phyloP scores from a whole-genome alignment of 1,140 invertebrate genomes.

The Drosophila littoralis region DNA sequence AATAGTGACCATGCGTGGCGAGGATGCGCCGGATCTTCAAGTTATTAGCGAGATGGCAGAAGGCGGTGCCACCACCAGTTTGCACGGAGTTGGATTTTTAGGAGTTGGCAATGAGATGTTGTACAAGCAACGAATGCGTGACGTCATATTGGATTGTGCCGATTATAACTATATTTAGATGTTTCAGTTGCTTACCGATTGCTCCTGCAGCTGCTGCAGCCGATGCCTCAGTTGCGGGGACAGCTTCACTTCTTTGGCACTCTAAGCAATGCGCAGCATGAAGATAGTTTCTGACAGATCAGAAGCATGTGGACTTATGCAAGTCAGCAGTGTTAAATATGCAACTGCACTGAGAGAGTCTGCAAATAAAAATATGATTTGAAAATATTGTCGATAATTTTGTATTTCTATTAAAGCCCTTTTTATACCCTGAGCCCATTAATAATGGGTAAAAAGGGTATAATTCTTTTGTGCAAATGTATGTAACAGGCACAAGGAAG shows the following conservation, averaged over 20 bases:
- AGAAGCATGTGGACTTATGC: constrained; percentile 74
- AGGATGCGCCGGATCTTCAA: constrained; percentile 20
- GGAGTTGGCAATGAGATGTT: constrained; percentile 41
- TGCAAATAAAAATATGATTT: constrained; percentile 16
- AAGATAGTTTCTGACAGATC: constrained; percentile 82
- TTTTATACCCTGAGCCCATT: no score
- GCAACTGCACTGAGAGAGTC: constrained; percentile 83
- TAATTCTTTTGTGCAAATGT: no score
- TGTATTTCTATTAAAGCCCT: no score
- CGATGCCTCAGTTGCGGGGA: constrained; percentile 74
- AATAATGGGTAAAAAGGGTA: no score
- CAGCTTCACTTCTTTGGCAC: constrained; percentile 81
- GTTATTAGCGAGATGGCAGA: constrained; percentile 40
- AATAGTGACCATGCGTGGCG: constrained; percentile 64
- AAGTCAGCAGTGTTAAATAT: constrained; percentile 84
- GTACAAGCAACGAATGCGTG: constrained; percentile 65
- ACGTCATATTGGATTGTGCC: constrained; percentile 61
- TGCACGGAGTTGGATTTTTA: constrained; percentile 58
- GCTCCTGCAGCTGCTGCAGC: constrained; percentile 31
- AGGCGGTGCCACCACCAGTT: constrained; percentile 49
- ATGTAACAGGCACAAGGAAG: no score
- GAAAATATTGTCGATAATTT: background rate
- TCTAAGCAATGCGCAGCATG: constrained; percentile 84
- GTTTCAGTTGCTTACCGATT: constrained; percentile 11
- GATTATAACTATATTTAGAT: constrained; percentile 57